Evolutionary conservation across 2,888 invertebrate species (phyloP), one percentile per base, ranked within the genome.

Genomic region (Polia nebulosa): DNA sequence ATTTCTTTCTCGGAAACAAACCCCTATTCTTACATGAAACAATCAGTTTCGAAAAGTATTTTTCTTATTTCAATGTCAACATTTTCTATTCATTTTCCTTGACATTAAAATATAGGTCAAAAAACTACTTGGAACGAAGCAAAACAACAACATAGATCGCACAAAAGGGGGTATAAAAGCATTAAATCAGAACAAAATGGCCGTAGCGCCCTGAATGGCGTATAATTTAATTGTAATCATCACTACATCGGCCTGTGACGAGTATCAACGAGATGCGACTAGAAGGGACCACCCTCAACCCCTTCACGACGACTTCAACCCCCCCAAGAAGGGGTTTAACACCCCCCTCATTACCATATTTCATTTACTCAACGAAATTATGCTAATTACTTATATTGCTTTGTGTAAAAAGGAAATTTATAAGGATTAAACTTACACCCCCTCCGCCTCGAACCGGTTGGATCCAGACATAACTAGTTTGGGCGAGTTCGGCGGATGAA

Each of bases 341-440:
- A 85, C 90, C 92, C 92, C 94, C 94, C 95, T 95, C 92, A 95
- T 95, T 95, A 95, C 95, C 95, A 95, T 95, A 95, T 95, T 95
- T 95, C 95, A 95, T 95, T 95, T 95, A 95, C 95, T 95, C 95
- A 95, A 95, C 95, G 94, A 95, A 95, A 95, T 95, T 95, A 95
- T 95, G 95, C 95, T 95, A 95, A 95, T 95, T 95, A 95, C 94
- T 95, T 95, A 95, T 95, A 95, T 95, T 95, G 95, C 95, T 95
- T 95, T 95, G 95, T 95, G 95, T 95, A 95, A 95, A 95, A 95
- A 95, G 95, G 95, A 95, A 95, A 95, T 95, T 95, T 95, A 95
- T 95, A 95, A 95, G 94, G 95, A 95, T 95, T 95, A 95, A 94
- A 94, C 92, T 93, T 93, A 93, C 92, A 92, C 94, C 91, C 91